Evolutionary conservation across 1,140 invertebrate species (phyloP), one percentile per base, ranked within the genome.

Genomic region (Aphaenogaster floridana): DNA sequence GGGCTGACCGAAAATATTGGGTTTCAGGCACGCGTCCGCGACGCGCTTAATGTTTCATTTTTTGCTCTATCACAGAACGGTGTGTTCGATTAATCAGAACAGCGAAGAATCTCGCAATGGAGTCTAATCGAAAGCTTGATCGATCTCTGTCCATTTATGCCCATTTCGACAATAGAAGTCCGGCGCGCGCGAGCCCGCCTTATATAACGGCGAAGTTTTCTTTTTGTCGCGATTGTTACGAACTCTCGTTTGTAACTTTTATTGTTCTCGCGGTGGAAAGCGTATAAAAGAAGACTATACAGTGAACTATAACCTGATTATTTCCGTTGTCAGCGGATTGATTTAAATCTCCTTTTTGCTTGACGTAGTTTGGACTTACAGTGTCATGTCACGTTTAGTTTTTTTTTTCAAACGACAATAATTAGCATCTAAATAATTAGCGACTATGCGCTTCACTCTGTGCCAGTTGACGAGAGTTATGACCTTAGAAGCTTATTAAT

Each of bases 191-290:
- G 7, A 5, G 57, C 63, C 54, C 21, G 42, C 34, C 15, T 39
- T 36, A 39, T 74, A 15, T 28, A 48, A 59, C 17, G 39, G 13
- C 28, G 2, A 39, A 64, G 17, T 21, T 74, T 61, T 48, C 42
- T 11, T 72, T 50, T 72, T 71, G 17, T 59, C 54, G 54, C 11
- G n/a, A 83, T 28, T 81, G 64, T 59, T 61, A 36, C 68, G 15
- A 72, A 83, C 52, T 83, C 6, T 74, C 17, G n/a, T 84, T 61
- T 84, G 39, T 63, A 69, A 36, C 54, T 74, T 34, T 74, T 74
- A 21, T 83, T 48, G 45, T 42, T 71, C 9, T 72, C 39, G 13
- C 36, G 17, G 34, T 45, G 17, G 28, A 59, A 45, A 36, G 50
- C 48, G 36, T 15, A 5, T 39, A 72, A 45, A 34, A 17, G 39